Evolutionary conservation across 2,113 vertebrate genomes (phyloP).

Genomic region (Muscicapa adusta): DNA sequence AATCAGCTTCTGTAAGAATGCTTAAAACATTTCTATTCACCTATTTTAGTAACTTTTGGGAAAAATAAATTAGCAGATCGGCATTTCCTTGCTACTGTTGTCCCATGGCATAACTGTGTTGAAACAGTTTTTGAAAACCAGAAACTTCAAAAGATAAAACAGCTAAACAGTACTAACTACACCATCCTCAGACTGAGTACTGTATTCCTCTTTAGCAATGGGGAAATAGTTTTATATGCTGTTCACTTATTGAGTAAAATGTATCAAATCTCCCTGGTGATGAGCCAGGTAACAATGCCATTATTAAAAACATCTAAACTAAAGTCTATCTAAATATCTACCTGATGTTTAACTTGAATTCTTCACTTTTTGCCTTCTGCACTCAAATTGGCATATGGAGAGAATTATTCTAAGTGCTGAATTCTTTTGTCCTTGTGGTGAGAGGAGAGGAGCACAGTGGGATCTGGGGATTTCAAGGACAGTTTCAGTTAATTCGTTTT

Average conservation of each 20-base stretch:
- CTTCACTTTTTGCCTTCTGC: not conserved
- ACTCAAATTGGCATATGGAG: not conserved
- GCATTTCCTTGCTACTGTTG: not conserved
- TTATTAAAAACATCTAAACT: not conserved
- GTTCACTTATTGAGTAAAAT: not conserved
- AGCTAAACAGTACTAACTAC: not conserved
- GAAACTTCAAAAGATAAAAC: not conserved
- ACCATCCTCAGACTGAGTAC: not conserved
- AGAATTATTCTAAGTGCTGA: not conserved
- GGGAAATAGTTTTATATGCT: not conserved
- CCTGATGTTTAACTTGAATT: not conserved
- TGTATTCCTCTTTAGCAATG: not conserved
- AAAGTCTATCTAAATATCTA: not conserved
- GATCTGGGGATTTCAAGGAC: not conserved
- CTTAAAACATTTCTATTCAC: not conserved
- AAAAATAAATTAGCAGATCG: not conserved
- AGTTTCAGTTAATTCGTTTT: not conserved
- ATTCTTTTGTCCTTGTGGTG: not conserved
- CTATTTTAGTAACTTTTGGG: not conserved
- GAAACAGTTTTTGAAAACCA: not conserved
- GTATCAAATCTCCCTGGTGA: not conserved
- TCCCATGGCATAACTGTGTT: accelerated
- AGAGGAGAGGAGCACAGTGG: not conserved
- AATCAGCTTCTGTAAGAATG: not conserved
- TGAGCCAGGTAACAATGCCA: not conserved